Evolutionary conservation across 2,113 vertebrate genomes (phyloP).

Genomic region (Erythrocercus mccallii): DNA sequence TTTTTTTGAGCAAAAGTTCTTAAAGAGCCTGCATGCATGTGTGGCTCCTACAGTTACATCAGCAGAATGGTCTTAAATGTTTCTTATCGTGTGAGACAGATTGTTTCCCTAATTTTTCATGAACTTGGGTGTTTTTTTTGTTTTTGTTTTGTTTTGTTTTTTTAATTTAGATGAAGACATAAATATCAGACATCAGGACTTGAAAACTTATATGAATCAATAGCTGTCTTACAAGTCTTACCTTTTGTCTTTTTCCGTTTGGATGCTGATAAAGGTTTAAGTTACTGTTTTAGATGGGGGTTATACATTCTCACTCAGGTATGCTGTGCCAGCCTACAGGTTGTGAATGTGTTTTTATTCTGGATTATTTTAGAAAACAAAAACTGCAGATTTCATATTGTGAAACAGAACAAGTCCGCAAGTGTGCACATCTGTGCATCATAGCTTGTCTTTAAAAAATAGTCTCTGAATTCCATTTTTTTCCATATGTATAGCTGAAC

Average conservation of each 20-base stretch:
- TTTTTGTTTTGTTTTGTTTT: conserved; percentile 61
- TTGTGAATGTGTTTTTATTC: conserved; percentile 99
- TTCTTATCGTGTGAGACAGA: conserved; percentile 94
- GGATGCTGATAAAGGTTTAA: conserved; percentile 90
- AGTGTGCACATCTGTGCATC: conserved; percentile 74
- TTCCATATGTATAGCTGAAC: conserved; percentile 75
- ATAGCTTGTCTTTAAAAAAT: conserved; percentile 67
- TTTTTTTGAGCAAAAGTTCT: conserved; percentile 81
- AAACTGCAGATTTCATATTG: conserved; percentile 79
- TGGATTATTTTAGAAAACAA: conserved; percentile 85
- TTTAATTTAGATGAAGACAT: conserved; percentile 88
- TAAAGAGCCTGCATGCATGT: conserved; percentile 94
- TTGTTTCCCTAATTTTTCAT: conserved; percentile 87
- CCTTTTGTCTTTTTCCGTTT: conserved; percentile 84
- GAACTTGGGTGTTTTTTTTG: conserved; percentile 62
- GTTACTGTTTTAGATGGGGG: conserved; percentile 95
- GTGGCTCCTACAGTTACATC: conserved; percentile 92
- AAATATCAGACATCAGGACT: conserved; percentile 90
- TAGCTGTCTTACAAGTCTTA: conserved; percentile 91
- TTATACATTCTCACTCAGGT: conserved; percentile 99
- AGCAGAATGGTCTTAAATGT: conserved; percentile 99
- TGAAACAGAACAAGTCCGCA: conserved; percentile 79
- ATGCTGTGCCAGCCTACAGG: conserved; percentile 99
- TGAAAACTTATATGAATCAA: conserved; percentile 90
- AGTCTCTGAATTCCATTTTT: conserved; percentile 77